phyloP scores from a whole-genome alignment of 2,888 invertebrate genomes.

The Xestia sexstrigata region DNA sequence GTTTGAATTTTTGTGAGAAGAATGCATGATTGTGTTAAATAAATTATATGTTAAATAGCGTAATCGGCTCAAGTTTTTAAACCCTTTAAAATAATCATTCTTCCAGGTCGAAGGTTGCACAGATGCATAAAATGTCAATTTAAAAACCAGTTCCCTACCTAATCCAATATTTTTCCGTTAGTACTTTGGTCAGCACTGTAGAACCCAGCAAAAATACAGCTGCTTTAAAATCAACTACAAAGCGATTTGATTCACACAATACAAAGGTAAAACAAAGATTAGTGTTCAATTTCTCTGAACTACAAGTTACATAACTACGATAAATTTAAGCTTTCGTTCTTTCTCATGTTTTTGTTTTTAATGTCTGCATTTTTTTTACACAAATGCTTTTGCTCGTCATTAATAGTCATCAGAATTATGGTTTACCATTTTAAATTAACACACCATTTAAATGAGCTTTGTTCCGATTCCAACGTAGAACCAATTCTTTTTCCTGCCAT shows the following conservation, averaged over 20 bases:
- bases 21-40: too few relatives aligned
- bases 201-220: slow-evolving; percentile 12
- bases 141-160: background rate
- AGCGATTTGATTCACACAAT: slow-evolving; percentile 15
- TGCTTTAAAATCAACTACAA: slow-evolving; percentile 36
- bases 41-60: too few relatives aligned
- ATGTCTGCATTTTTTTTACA: too few relatives aligned
- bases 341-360: background rate
- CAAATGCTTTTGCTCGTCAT: background rate
- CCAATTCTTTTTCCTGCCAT: background rate
- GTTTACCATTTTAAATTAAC: background rate
- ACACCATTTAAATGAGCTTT: background rate
- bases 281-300: slow-evolving; percentile 20
- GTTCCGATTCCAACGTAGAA: background rate
- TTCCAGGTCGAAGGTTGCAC: background rate
- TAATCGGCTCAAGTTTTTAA: too few relatives aligned
- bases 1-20: too few relatives aligned
- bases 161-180: slow-evolving; percentile 11
- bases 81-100: too few relatives aligned
- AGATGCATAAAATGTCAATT: background rate
- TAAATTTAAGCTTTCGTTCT: background rate
- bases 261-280: slow-evolving; percentile 19
- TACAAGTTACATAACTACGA: background rate
- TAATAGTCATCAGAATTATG: background rate
- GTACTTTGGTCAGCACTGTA: slow-evolving; percentile 29